phyloP scores from a whole-genome alignment of 92 coral and sea anemone genomes.

The Umimayanthus chanpuru region DNA sequence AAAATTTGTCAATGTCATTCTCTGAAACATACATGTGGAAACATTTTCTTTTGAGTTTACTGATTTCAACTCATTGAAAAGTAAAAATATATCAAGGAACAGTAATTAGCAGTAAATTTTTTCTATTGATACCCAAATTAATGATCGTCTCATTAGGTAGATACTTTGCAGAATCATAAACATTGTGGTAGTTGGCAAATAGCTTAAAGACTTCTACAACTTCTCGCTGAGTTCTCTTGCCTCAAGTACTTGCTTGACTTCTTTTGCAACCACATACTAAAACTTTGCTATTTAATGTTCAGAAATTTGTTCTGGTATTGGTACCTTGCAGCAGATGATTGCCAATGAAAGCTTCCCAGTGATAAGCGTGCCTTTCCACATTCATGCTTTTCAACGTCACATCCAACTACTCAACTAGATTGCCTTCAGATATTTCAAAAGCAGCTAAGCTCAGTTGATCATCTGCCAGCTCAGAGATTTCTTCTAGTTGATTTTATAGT shows the following conservation, averaged over 20 bases:
- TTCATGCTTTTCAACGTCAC: constrained; percentile 21
- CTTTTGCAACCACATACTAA: neutral
- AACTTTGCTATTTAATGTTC: neutral
- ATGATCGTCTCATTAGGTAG: constrained; percentile 19
- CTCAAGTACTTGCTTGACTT: constrained; percentile 5
- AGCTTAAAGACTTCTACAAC: constrained; percentile 25
- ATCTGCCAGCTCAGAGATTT: constrained; percentile 38
- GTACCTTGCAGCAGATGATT: constrained; percentile 49
- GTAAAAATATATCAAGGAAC: neutral
- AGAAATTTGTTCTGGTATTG: neutral
- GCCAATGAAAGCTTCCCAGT: constrained; percentile 43
- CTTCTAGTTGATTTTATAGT: neutral
- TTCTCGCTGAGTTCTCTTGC: constrained; percentile 42
- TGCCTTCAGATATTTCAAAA: constrained; percentile 43
- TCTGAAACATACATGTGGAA: constrained; percentile 34
- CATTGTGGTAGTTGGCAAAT: constrained; percentile 40
- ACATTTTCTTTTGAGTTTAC: neutral
- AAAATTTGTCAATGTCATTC: neutral
- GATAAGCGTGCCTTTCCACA: constrained; percentile 50
- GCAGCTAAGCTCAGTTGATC: constrained; percentile 43
- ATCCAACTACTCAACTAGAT: constrained; percentile 34
- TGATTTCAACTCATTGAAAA: neutral
- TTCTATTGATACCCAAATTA: neutral
- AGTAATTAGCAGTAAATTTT: neutral
- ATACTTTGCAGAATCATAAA: constrained; percentile 33